phyloP scores from a whole-genome alignment of 2,888 invertebrate genomes.

The Iselma pallidipennis region DNA sequence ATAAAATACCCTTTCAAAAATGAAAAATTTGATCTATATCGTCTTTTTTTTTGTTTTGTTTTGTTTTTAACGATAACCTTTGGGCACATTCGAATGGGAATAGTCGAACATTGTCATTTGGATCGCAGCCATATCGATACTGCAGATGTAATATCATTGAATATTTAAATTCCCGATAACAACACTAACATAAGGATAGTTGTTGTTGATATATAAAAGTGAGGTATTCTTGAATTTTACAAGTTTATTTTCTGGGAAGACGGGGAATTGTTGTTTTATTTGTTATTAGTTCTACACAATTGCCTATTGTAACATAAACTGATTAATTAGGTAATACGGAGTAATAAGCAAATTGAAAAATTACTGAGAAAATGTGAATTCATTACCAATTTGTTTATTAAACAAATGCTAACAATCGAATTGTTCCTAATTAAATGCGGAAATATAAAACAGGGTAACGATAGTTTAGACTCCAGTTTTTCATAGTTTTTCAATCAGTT shows the following conservation, averaged over 20 bases:
- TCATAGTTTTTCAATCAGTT: background rate
- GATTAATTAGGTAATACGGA: background rate
- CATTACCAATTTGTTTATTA: background rate
- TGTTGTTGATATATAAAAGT: background rate
- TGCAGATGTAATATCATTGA: conserved; percentile 11
- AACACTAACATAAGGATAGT: background rate
- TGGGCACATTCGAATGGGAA: conserved; percentile 3
- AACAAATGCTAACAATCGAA: background rate
- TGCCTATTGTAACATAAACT: background rate
- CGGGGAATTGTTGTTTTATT: too few relatives aligned
- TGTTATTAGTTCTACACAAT: background rate
- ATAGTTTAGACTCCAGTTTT: background rate
- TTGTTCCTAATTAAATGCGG: background rate
- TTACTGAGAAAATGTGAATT: background rate
- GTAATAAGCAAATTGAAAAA: background rate
- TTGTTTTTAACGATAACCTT: background rate
- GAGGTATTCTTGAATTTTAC: too few relatives aligned
- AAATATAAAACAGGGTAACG: background rate
- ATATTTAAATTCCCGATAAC: conserved; percentile 8
- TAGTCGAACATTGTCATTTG: conserved; percentile 6
- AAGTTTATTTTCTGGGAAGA: too few relatives aligned
- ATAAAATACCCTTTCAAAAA: conserved; percentile 9
- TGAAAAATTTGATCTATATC: background rate
- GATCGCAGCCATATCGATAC: conserved; percentile 6
- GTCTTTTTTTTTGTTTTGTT: background rate